Conservation (phyloP, 2,113 vertebrate species). For the Excalfactoria chinensis region DNA sequence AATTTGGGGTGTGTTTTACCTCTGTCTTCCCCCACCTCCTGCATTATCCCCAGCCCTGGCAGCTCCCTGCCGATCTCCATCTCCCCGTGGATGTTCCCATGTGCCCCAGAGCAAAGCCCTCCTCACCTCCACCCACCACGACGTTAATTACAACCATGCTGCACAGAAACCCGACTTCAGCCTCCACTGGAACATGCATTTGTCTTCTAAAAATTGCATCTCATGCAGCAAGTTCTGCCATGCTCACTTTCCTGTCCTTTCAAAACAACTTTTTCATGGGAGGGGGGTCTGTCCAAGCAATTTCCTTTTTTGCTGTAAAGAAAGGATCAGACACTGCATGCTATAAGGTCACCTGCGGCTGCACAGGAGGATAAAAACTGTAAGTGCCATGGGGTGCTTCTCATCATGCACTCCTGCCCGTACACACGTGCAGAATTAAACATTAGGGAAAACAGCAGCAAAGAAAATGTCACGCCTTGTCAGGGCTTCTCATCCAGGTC, state of each 20-base stretch:
- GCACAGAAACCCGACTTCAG: not conserved
- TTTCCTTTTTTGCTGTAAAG: not conserved
- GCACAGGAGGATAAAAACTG: not conserved
- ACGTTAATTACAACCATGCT: not conserved
- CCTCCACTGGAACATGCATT: not conserved
- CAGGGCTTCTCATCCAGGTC: not conserved
- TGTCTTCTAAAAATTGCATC: not conserved
- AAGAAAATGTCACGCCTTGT: conserved; percentile 11
- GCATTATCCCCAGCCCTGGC: conserved; percentile 48
- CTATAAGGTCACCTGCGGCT: not conserved
- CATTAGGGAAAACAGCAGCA: not conserved
- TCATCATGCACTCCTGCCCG: not conserved
- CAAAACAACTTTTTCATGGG: not conserved
- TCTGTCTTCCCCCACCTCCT: conserved; percentile 16
- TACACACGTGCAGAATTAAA: not conserved
- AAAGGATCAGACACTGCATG: not conserved
- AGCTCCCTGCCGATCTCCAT: conserved; percentile 11
- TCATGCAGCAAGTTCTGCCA: not conserved
- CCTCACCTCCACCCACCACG: not conserved
- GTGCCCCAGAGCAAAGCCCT: not conserved
- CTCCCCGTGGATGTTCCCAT: not conserved
- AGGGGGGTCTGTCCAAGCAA: not conserved
- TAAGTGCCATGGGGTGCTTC: not conserved
- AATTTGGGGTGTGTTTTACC: conserved; percentile 48
- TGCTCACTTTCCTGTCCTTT: not conserved